These are phyloP conservation scores for Lymantria monacha DNA, from an alignment of 2,888 invertebrate species.

Conservation along the genomic window DNA sequence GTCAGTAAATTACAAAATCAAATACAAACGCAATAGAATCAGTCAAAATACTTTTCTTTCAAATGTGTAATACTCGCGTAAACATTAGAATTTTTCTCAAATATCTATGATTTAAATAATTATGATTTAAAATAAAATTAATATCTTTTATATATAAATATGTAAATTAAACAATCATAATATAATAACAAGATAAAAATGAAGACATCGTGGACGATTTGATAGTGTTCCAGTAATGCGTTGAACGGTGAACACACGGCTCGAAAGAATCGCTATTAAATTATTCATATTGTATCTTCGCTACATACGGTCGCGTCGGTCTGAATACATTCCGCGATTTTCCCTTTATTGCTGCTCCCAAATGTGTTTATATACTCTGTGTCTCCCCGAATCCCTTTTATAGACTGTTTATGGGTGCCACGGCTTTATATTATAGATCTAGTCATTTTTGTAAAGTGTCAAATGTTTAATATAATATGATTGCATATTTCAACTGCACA, in stretches of 20 bases:
- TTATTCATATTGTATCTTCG: conserved; percentile 28
- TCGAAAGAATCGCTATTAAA: conserved; percentile 29
- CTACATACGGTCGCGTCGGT: conserved; percentile 26
- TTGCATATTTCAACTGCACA: too few species aligned
- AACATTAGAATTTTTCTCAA: too few species aligned
- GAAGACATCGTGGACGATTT: not conserved
- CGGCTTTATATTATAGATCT: conserved; percentile 28
- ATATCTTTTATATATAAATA: too few species aligned
- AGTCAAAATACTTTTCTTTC: too few species aligned
- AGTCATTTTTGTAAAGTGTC: conserved; percentile 3
- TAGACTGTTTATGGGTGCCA: conserved; percentile 27
- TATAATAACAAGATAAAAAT: not conserved
- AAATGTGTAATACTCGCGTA: too few species aligned
- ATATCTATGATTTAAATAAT: too few species aligned
- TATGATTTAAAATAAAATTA: too few species aligned
- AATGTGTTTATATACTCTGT: conserved; percentile 35
- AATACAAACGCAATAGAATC: too few species aligned
- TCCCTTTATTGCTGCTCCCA: conserved; percentile 29
- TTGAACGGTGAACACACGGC: not conserved
- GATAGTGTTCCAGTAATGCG: not conserved
- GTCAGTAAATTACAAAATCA: too few species aligned
- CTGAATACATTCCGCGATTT: conserved; percentile 30
- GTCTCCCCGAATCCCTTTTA: conserved; percentile 31
- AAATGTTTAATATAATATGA: not conserved
- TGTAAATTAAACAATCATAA: too few species aligned